Evolutionary conservation across 1,140 invertebrate genomes (phyloP).

Genomic region (Cepaea nemoralis): DNA sequence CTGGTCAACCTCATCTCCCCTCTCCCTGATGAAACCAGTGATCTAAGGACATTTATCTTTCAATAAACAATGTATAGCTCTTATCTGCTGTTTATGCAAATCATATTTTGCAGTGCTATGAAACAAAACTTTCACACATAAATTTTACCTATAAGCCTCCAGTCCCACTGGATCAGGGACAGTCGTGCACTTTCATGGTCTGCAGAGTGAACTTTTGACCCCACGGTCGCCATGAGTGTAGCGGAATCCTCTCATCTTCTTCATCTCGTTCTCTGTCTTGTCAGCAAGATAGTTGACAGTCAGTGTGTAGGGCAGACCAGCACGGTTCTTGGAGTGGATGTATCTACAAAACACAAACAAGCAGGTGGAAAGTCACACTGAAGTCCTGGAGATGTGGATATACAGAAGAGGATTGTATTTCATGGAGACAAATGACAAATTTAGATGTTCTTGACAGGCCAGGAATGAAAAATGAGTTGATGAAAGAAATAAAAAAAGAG

Average conservation of each 20-base stretch:
- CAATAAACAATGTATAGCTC: too few relatives aligned
- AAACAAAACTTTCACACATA: neutral
- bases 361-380: too few relatives aligned
- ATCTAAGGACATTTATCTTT: too few relatives aligned
- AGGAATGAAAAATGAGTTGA: too few relatives aligned
- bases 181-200: conserved; percentile 37
- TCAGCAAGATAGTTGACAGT: conserved; percentile 92
- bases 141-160: conserved; percentile 82
- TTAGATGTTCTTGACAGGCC: too few relatives aligned
- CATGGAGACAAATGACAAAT: too few relatives aligned
- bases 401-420: too few relatives aligned
- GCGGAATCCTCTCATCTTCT: conserved; percentile 82
- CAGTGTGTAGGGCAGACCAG: conserved; percentile 81
- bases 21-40: too few relatives aligned
- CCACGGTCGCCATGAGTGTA: conserved; percentile 78
- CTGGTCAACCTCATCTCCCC: too few relatives aligned
- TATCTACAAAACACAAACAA: conserved; percentile 75
- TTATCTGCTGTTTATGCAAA: too few relatives aligned
- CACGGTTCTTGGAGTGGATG: conserved; percentile 88
- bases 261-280: conserved; percentile 82
- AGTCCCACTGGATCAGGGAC: conserved; percentile 79
- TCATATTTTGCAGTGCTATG: neutral
- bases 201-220: conserved; percentile 77
- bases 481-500: too few relatives aligned
- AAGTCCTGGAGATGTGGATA: too few relatives aligned